Evolutionary conservation across 2,113 vertebrate genomes (phyloP).

Genomic region (Thermophis baileyi): DNA sequence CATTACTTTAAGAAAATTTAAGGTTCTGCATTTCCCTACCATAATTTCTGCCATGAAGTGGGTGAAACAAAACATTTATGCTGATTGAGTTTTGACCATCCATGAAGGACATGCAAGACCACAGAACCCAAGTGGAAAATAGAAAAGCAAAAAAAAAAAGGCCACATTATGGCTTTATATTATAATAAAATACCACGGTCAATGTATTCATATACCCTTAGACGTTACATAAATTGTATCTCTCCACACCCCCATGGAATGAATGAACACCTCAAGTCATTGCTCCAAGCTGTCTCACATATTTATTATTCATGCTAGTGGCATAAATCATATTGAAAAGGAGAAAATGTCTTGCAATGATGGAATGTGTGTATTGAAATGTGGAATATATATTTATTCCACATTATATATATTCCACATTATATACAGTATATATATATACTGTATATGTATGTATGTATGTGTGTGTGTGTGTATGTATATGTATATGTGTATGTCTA

Average conservation of each 20-base stretch:
- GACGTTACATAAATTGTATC: background rate
- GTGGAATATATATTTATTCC: accelerated
- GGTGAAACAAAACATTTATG: background rate
- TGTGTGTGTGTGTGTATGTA: no score
- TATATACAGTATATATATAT: no score
- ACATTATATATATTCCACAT: no score
- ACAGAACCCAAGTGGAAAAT: background rate
- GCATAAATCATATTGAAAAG: background rate
- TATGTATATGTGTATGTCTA: no score
- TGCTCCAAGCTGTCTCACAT: background rate
- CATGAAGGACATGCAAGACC: background rate
- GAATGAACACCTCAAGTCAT: background rate
- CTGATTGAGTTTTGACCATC: background rate
- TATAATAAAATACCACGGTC: background rate
- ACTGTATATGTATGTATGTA: no score
- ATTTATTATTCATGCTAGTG: background rate
- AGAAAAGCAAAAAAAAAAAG: background rate
- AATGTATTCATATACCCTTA: background rate
- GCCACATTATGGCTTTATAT: background rate
- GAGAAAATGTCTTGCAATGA: background rate
- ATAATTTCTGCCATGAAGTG: background rate
- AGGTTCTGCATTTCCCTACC: background rate
- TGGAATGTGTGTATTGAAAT: background rate
- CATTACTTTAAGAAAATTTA: background rate
- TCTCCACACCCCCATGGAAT: background rate